Percentiles rank a stretch among this genome's conserved stretches.
phyloP scores from a whole-genome alignment of 2,113 vertebrate species.

The Brachyhypopomus gauderio region DNA sequence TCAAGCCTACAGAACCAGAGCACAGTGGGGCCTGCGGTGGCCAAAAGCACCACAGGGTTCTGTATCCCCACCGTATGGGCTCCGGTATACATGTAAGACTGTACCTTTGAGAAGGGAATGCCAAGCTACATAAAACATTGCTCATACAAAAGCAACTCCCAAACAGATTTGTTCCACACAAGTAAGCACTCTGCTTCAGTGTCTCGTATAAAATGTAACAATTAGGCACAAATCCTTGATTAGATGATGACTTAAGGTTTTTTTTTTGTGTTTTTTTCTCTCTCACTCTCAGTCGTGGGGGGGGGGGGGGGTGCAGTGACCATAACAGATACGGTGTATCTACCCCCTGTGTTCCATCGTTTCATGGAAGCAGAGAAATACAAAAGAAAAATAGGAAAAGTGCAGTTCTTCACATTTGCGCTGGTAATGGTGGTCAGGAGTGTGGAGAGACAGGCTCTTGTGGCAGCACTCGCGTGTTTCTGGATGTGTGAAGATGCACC shows the following conservation, averaged over 20 bases:
- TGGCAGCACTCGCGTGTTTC: slow-evolving; percentile 79
- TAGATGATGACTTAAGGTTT: slow-evolving; percentile 70
- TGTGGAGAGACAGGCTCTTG: slow-evolving; percentile 77
- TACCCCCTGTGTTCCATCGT: slow-evolving; percentile 69
- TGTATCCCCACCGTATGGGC: slow-evolving; percentile 65
- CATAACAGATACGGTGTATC: slow-evolving; percentile 67
- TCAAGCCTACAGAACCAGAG: slow-evolving; percentile 31
- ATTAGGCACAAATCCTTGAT: slow-evolving; percentile 83
- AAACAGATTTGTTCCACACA: slow-evolving; percentile 77
- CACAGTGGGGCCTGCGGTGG: slow-evolving; percentile 38
- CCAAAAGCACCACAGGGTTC: slow-evolving; percentile 50
- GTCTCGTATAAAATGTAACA: slow-evolving; percentile 80
- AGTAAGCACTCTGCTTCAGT: slow-evolving; percentile 80
- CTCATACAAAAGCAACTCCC: slow-evolving; percentile 80
- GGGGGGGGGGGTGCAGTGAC: slow-evolving; percentile 77
- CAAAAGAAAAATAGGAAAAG: slow-evolving; percentile 58
- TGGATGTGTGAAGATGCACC: slow-evolving; percentile 47
- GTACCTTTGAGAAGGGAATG: slow-evolving; percentile 82
- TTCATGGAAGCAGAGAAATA: slow-evolving; percentile 68
- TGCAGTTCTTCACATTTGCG: slow-evolving; percentile 83
- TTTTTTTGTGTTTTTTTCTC: slow-evolving; percentile 67
- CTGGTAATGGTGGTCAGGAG: slow-evolving; percentile 79
- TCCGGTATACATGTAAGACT: slow-evolving; percentile 81
- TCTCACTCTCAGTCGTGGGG: slow-evolving; percentile 76
- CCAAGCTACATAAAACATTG: slow-evolving; percentile 72